Evolutionary conservation across 2,113 vertebrate genomes (phyloP).

Genomic region (Helogale parvula): DNA sequence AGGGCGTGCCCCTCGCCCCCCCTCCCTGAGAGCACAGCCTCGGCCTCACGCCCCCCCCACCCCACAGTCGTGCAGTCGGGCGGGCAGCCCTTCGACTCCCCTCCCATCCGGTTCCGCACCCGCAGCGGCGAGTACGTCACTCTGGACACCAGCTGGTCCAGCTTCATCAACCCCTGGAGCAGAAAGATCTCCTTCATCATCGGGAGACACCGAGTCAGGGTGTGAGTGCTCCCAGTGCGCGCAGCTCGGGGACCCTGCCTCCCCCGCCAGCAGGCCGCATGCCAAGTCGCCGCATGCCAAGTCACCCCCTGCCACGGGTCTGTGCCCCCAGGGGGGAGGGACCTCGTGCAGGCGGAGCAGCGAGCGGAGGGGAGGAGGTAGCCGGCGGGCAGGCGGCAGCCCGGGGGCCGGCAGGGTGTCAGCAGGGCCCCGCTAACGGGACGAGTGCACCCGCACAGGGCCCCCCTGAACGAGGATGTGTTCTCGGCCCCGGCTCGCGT

Average conservation of each 20-base stretch:
- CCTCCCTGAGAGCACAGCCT: fast-evolving
- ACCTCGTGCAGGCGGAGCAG: fast-evolving
- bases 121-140: slow-evolving; percentile 96
- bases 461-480: slow-evolving; percentile 96
- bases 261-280: not conserved
- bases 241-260: not conserved
- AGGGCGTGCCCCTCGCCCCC: fast-evolving
- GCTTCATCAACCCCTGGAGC: slow-evolving; percentile 98
- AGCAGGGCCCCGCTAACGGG: not conserved
- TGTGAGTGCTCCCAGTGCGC: slow-evolving; percentile 86
- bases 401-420: fast-evolving
- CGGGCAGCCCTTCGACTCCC: slow-evolving; percentile 96
- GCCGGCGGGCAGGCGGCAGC: too few species aligned
- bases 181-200: slow-evolving; percentile 96
- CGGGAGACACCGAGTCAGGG: slow-evolving; percentile 96
- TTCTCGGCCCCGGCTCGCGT: slow-evolving; percentile 86
- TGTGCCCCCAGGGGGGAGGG: not conserved
- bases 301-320: not conserved
- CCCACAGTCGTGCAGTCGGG: slow-evolving; percentile 91
- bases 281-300: too few species aligned
- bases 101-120: slow-evolving; percentile 94
- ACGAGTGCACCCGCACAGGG: slow-evolving; percentile 83
- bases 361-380: fast-evolving
- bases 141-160: slow-evolving; percentile 97
- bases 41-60: not conserved